These are phyloP conservation scores for Mustela nigripes DNA, from an alignment of 2,113 vertebrate species.

Conservation along the genomic window DNA sequence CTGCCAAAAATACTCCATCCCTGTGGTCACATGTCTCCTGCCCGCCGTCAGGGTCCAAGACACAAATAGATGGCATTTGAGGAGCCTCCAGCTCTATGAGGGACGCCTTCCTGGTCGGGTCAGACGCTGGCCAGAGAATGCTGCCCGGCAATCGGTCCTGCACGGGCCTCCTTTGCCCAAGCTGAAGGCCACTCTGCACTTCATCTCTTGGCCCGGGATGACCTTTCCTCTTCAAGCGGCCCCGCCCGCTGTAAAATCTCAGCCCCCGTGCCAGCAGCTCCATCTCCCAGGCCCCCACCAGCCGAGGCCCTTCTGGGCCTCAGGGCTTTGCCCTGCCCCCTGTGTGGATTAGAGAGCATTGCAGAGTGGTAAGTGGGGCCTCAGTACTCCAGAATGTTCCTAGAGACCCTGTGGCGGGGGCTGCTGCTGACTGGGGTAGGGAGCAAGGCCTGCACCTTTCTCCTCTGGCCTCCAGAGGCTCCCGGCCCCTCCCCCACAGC, in stretches of 20 bases:
- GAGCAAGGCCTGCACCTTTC: not conserved
- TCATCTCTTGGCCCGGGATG: not conserved
- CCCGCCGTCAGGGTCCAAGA: constrained; percentile 54
- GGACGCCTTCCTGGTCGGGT: constrained; percentile 12
- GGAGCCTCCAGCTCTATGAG: constrained; percentile 49
- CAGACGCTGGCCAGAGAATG: not conserved
- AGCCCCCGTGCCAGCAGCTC: not conserved
- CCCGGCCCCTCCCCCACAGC: not conserved
- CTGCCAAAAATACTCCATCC: constrained; percentile 72
- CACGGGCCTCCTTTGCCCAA: not conserved
- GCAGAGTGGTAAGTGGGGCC: not conserved
- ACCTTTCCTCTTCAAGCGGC: not conserved
- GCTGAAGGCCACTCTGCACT: not conserved
- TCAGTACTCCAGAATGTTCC: not conserved
- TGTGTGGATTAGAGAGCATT: not conserved
- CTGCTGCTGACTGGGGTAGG: accelerated
- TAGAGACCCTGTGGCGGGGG: not conserved
- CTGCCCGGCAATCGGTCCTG: not conserved
- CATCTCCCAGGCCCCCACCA: not conserved
- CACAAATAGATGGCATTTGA: constrained; percentile 85
- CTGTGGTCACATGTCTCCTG: constrained; percentile 79
- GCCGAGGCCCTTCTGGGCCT: not conserved
- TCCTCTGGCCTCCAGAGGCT: not conserved
- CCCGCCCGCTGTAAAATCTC: accelerated
- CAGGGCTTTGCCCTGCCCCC: not conserved